These are phyloP conservation scores for Chaetorhynchus papuensis DNA, from an alignment of 2,113 vertebrate genomes.

Conservation along the genomic window DNA sequence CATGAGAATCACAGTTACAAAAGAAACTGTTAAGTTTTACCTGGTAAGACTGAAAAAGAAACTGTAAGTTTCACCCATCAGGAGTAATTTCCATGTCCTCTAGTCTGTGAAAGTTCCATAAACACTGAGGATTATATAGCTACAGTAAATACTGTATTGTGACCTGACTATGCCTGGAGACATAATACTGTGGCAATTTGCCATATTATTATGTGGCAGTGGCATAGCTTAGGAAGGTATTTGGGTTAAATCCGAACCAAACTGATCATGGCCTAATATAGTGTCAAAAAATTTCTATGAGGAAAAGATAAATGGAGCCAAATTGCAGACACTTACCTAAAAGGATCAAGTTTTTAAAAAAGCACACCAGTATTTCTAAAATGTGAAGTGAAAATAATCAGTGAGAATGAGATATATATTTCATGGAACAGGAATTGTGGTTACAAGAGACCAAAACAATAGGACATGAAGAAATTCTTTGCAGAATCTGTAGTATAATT, in stretches of 20 bases:
- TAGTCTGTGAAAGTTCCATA: neutral
- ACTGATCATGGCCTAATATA: neutral
- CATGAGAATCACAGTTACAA: neutral
- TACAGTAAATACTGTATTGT: neutral
- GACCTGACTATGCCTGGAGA: neutral
- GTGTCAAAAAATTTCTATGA: neutral
- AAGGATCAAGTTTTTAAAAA: neutral
- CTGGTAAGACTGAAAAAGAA: neutral
- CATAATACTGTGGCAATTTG: neutral
- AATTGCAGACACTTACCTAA: neutral
- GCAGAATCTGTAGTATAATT: neutral
- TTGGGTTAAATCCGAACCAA: neutral
- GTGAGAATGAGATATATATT: neutral
- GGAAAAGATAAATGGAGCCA: neutral
- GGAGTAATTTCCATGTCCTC: neutral
- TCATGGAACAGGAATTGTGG: neutral
- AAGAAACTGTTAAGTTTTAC: neutral
- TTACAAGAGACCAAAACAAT: neutral
- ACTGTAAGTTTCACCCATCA: neutral
- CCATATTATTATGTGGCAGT: neutral
- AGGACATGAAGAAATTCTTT: neutral
- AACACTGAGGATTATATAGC: neutral
- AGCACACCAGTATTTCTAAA: neutral
- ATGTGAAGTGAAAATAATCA: neutral
- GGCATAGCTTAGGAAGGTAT: neutral